These are phyloP conservation scores for Drosophila lini DNA, from an alignment of 1,140 invertebrate genomes.

Conservation along the genomic window DNA sequence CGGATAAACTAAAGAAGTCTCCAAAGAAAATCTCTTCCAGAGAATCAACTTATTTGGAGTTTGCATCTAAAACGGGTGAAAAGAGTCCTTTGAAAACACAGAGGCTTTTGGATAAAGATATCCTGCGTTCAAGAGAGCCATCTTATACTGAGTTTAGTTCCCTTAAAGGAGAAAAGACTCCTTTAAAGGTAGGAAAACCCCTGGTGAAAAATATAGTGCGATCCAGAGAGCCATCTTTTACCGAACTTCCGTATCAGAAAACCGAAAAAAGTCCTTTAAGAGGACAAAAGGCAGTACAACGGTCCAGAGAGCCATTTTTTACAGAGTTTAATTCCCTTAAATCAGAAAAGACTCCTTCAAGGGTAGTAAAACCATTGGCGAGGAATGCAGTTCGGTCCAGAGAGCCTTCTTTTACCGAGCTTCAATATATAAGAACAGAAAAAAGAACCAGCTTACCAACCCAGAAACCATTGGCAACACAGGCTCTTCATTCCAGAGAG, in stretches of 20 bases:
- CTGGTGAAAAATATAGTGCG: background rate
- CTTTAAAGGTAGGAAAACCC: background rate
- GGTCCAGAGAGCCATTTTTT: background rate
- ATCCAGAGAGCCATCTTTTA: conserved; percentile 8
- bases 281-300: background rate
- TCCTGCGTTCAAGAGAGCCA: background rate
- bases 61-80: background rate
- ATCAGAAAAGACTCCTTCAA: background rate
- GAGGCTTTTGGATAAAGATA: background rate
- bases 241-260: background rate
- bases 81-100: background rate
- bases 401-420: conserved; percentile 5
- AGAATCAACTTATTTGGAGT: conserved; percentile 1
- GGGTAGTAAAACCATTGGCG: background rate
- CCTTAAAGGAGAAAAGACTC: background rate
- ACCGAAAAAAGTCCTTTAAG: background rate
- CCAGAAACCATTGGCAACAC: background rate
- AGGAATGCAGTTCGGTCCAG: background rate
- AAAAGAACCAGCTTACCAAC: background rate
- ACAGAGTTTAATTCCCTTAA: background rate
- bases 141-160: conserved; percentile 1
- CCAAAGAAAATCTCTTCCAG: conserved; percentile 6
- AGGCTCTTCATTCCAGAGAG: background rate
- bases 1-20: background rate
- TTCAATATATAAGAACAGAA: background rate